phyloP scores from a whole-genome alignment of 2,113 vertebrate genomes.

The Solea solea region DNA sequence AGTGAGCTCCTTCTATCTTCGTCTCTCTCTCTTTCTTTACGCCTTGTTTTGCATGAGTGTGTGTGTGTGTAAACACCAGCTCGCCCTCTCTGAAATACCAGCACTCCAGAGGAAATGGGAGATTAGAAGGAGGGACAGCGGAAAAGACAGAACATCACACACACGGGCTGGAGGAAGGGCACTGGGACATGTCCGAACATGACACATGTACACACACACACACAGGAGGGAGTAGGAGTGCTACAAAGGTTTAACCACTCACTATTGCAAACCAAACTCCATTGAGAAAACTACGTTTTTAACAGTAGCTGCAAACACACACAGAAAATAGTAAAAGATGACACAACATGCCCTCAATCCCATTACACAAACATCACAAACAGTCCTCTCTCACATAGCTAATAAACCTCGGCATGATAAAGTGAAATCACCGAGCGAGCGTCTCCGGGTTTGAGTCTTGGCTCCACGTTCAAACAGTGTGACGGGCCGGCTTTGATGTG shows the following conservation, averaged over 20 bases:
- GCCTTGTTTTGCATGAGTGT: slow-evolving; percentile 30
- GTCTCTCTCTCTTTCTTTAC: slow-evolving; percentile 7
- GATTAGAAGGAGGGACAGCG: slow-evolving; percentile 45
- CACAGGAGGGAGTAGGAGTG: slow-evolving; percentile 7
- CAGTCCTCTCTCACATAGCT: background rate
- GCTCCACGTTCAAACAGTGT: slow-evolving; percentile 27
- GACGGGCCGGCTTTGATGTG: slow-evolving; percentile 44
- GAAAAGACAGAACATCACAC: slow-evolving; percentile 21
- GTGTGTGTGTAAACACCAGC: slow-evolving; percentile 63
- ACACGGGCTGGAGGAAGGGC: slow-evolving; percentile 38
- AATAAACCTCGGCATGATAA: slow-evolving; percentile 17
- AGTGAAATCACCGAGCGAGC: slow-evolving; percentile 6
- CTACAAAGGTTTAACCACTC: background rate
- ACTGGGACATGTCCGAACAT: slow-evolving; percentile 60
- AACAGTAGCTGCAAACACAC: background rate
- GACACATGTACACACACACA: slow-evolving; percentile 30
- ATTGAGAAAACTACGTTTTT: too few species aligned
- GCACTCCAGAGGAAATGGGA: slow-evolving; percentile 50
- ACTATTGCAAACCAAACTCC: too few species aligned
- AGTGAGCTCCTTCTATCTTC: slow-evolving; percentile 22
- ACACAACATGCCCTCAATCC: slow-evolving; percentile 7
- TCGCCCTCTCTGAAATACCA: slow-evolving; percentile 57
- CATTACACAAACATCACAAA: slow-evolving; percentile 34
- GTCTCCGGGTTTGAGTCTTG: slow-evolving; percentile 5
- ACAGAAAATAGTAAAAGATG: slow-evolving; percentile 12